Base-by-base conservation (phyloP, 2,888 invertebrate genomes). In the Heliconius ethilla region DNA sequence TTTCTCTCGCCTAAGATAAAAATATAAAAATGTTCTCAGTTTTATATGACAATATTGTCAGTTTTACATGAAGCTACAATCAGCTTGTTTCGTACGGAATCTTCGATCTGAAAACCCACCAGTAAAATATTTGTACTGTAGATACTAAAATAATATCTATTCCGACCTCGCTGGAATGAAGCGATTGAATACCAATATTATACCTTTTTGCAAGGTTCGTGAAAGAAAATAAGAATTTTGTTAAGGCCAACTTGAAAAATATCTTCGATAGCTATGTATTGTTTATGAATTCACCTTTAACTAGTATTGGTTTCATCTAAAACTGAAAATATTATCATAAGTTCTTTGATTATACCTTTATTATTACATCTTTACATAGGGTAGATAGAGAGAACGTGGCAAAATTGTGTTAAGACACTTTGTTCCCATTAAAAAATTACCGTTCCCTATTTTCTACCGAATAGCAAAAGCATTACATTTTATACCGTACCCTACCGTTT, bases 91-190 rank as follows among this genome's bases (percentile, higher is more conserved):
- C 13, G 29, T 65, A 3, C 15, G 29, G n/a, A 40, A 13, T 15
- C 25, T 40, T 5, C 25, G 25, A n/a, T n/a, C 33, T n/a, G 67
- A 66, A 66, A 33, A n/a, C 67, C 37, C 25, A 15, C 40, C 40
- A 67, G 40, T 69, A 7, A 5, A 27, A 69, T 69, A 40, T 69
- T 69, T 40, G n/a, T 69, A 69, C 66, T 37, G 66, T n/a, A 22
- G 5, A 37, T 13, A 67, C 69, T 25, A 69, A 63, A 63, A 67
- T 37, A 40, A 69, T 69, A 69, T 25, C 3, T 69, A 40, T 37
- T 69, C 40, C 40, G 13, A 40, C 2, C 69, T 25, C 25, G 25
- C 27, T 15, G 13, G 25, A 45, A 69, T 69, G 40, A 45, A 69
- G 25, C 69, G 13, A 69, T 69, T 69, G 40, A 45, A 69, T 69